Evolutionary conservation across 2,888 invertebrate genomes (phyloP).

Genomic region (Hyppa rectilinea): DNA sequence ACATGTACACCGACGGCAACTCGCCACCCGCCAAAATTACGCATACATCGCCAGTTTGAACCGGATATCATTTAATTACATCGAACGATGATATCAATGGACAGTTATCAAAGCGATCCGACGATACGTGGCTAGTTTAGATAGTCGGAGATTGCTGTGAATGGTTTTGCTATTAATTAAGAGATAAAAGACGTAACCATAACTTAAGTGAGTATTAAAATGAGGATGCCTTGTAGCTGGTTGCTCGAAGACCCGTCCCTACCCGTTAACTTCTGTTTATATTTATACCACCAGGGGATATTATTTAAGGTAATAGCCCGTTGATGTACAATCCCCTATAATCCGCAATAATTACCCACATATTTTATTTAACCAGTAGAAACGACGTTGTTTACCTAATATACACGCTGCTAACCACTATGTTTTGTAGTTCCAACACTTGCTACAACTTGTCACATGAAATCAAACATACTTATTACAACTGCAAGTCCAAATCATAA

Average conservation of each 20-base stretch:
- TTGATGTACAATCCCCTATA: constrained; percentile 26
- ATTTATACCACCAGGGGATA: constrained; percentile 18
- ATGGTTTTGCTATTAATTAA: constrained; percentile 74
- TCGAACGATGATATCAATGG: constrained; percentile 61
- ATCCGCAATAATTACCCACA: constrained; percentile 33
- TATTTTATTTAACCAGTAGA: constrained; percentile 33
- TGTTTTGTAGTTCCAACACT: constrained; percentile 35
- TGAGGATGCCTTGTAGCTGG: constrained; percentile 38
- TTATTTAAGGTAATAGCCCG: constrained; percentile 26
- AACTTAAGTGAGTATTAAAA: constrained; percentile 53
- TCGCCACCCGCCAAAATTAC: constrained; percentile 55
- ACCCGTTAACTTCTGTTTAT: constrained; percentile 25
- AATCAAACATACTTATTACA: constrained; percentile 41
- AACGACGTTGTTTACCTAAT: constrained; percentile 33
- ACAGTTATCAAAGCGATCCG: constrained; percentile 66
- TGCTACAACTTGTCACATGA: constrained; percentile 43
- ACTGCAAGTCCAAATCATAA: constrained; percentile 10
- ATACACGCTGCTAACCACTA: constrained; percentile 14
- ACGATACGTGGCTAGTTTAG: constrained; percentile 60
- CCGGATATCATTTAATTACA: constrained; percentile 66
- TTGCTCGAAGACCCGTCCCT: constrained; percentile 18
- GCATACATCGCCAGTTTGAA: constrained; percentile 65
- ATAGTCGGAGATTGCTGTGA: constrained; percentile 51
- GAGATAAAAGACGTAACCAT: constrained; percentile 71
- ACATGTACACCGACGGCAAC: constrained; percentile 42